These are phyloP conservation scores for Gymnocephalus cernua DNA, from an alignment of 2,113 vertebrate genomes.

Conservation along the genomic window DNA sequence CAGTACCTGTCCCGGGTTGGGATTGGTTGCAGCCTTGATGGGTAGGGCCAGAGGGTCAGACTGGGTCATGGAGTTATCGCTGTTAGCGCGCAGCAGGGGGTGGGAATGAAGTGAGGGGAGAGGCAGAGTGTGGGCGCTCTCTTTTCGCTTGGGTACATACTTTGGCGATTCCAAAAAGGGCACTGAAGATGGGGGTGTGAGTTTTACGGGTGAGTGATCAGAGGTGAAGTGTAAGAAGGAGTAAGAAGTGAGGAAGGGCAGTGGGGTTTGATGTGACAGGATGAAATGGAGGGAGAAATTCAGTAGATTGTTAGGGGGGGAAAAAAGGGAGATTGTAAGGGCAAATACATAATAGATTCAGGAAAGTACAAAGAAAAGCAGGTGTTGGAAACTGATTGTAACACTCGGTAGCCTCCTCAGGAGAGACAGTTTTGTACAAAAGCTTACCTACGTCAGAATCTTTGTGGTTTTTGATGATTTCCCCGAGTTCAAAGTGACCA, in stretches of 20 bases:
- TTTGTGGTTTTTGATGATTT: constrained; percentile 93
- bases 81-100: constrained; percentile 90
- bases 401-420: background rate
- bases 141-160: constrained; percentile 86
- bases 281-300: constrained; percentile 21
- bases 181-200: constrained; percentile 76
- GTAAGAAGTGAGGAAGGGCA: constrained; percentile 19
- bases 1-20: constrained; percentile 78
- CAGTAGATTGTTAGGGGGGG: constrained; percentile 10
- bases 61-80: constrained; percentile 91
- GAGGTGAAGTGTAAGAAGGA: background rate
- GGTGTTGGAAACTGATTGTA: constrained; percentile 4
- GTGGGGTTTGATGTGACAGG: constrained; percentile 14
- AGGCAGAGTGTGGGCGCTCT: constrained; percentile 83
- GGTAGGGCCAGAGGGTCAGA: constrained; percentile 86
- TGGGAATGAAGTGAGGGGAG: constrained; percentile 81
- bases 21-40: constrained; percentile 74
- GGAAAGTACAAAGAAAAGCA: constrained; percentile 17
- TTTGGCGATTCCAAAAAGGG: constrained; percentile 93
- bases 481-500: constrained; percentile 93
- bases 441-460: constrained; percentile 90
- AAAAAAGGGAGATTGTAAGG: constrained; percentile 9
- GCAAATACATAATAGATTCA: background rate
- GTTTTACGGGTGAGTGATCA: background rate
- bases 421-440: background rate